Evolutionary conservation across 2,113 vertebrate species (phyloP).

Genomic region (Microtus ochrogaster): DNA sequence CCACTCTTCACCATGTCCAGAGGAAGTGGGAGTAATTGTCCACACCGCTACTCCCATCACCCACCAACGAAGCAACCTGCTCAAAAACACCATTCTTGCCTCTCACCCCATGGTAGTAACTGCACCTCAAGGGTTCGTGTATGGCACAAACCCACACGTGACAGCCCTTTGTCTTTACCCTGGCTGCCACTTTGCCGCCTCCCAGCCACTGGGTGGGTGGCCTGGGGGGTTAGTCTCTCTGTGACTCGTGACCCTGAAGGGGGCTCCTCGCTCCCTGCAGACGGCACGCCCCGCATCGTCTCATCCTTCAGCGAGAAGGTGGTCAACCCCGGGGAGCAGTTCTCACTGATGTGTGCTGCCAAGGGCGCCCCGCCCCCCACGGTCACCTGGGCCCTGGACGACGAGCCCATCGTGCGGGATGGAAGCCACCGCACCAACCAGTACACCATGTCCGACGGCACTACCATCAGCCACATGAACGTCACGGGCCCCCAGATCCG

Average conservation of each 20-base stretch:
- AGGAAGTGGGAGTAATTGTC: neutral
- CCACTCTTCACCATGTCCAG: neutral
- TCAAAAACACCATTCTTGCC: neutral
- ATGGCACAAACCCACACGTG: rapidly evolving
- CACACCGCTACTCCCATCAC: neutral
- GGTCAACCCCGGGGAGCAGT: conserved; percentile 96
- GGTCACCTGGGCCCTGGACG: conserved; percentile 97
- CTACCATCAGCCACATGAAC: conserved; percentile 97
- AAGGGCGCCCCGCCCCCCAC: conserved; percentile 97
- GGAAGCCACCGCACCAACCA: conserved; percentile 94
- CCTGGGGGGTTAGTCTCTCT: neutral
- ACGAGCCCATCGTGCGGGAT: conserved; percentile 94
- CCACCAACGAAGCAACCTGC: neutral
- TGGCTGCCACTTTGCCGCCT: neutral
- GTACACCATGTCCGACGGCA: conserved; percentile 97
- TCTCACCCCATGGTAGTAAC: neutral
- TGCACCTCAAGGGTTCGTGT: neutral
- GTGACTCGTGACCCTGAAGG: conserved; percentile 10
- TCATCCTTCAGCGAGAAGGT: conserved; percentile 99
- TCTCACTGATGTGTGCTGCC: conserved; percentile 97
- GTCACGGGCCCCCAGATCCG: conserved; percentile 96
- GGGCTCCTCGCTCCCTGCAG: conserved; percentile 84
- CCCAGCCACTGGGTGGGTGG: neutral
- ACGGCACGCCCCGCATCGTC: conserved; percentile 96
- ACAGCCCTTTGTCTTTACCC: rapidly evolving